Evolutionary conservation across 2,113 vertebrate species (phyloP).

Genomic region (Gobio gobio): DNA sequence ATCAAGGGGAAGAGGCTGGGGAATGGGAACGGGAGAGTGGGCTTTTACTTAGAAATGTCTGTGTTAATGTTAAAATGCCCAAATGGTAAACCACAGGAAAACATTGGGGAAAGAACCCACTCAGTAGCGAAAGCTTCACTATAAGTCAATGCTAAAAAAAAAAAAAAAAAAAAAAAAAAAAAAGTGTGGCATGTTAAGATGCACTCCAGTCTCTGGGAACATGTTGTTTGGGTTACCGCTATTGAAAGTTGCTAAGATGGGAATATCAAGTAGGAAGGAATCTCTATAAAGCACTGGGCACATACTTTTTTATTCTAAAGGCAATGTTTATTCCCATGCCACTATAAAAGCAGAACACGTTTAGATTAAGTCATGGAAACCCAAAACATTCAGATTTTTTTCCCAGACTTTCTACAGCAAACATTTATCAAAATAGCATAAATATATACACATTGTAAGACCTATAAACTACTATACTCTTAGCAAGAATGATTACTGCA

Average conservation of each 20-base stretch:
- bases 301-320: constrained; percentile 40
- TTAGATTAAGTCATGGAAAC: constrained; percentile 26
- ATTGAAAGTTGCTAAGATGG: constrained; percentile 75
- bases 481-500: background rate
- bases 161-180: constrained; percentile 19
- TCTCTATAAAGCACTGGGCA: constrained; percentile 54
- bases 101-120: background rate
- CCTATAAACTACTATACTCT: constrained; percentile 12
- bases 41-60: constrained; percentile 39
- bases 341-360: background rate
- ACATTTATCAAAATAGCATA: background rate
- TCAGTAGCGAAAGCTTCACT: constrained; percentile 19
- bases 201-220: constrained; percentile 60
- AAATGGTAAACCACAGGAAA: constrained; percentile 23
- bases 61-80: constrained; percentile 39
- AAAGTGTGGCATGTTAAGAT: constrained; percentile 55
- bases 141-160: constrained; percentile 49
- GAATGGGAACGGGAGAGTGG: constrained; percentile 7
- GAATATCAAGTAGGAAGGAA: constrained; percentile 66
- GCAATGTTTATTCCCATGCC: constrained; percentile 35
- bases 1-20: constrained; percentile 55
- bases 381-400: background rate
- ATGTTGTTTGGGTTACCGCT: constrained; percentile 63
- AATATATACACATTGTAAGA: background rate
- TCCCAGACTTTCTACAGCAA: background rate